phyloP scores from a whole-genome alignment of 2,888 invertebrate genomes.

The Proisotoma minuta region DNA sequence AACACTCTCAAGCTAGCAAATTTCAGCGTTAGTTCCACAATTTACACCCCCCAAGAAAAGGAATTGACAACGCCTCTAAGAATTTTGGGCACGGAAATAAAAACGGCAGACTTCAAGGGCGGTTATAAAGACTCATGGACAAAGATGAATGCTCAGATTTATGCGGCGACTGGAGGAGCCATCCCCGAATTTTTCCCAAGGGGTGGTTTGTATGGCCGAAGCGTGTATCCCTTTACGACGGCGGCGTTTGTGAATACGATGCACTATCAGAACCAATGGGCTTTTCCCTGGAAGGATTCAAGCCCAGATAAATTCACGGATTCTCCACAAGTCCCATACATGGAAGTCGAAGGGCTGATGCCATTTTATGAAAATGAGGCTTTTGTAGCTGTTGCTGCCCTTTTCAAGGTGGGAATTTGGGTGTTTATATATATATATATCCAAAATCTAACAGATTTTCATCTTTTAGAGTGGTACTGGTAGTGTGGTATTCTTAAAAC shows the following conservation, averaged over 20 bases:
- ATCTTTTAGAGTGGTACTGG: slow-evolving; percentile 33
- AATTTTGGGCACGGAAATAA: slow-evolving; percentile 36
- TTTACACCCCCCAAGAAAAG: slow-evolving; percentile 30
- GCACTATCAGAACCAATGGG: slow-evolving; percentile 38
- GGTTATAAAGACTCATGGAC: slow-evolving; percentile 18
- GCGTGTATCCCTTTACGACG: slow-evolving; percentile 36
- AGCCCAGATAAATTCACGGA: slow-evolving; percentile 32
- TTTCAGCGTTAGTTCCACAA: slow-evolving; percentile 29
- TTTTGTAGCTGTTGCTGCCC: slow-evolving; percentile 35
- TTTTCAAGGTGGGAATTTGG: slow-evolving; percentile 26
- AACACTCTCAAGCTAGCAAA: slow-evolving; percentile 37
- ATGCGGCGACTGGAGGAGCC: slow-evolving; percentile 23
- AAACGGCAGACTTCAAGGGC: slow-evolving; percentile 11
- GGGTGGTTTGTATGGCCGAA: slow-evolving; percentile 23
- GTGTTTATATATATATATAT: neutral
- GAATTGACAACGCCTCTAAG: slow-evolving; percentile 24
- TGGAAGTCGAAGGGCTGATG: slow-evolving; percentile 39
- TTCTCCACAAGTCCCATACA: slow-evolving; percentile 29
- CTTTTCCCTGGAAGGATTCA: slow-evolving; percentile 34
- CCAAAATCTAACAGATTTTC: too few relatives aligned
- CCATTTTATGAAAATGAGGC: slow-evolving; percentile 42
- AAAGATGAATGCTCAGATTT: slow-evolving; percentile 27
- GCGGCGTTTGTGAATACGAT: slow-evolving; percentile 26
- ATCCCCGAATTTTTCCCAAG: slow-evolving; percentile 33
- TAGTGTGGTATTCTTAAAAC: slow-evolving; percentile 38